Evolutionary conservation across 2,797 vertebrate species (phyloP), one percentile per base, ranked within the genome.

Genomic region (Podarcis siculus): DNA sequence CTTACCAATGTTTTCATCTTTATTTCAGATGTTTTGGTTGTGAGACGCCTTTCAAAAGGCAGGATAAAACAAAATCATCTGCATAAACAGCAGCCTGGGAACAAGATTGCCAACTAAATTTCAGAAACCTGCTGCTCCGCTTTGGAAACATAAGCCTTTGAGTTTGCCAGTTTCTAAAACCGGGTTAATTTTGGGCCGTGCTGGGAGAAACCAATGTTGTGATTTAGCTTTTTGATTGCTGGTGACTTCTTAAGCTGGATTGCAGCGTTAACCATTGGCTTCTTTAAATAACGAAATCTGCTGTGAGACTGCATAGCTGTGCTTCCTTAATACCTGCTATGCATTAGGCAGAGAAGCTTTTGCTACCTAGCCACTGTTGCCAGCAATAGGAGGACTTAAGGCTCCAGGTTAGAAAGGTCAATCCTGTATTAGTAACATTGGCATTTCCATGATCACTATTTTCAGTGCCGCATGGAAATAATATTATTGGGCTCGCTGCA

Each of bases 341-440:
- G 0, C 23, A 37, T 55, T 76, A 92, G 21, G 30, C 17, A 90
- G 55, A 91, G 93, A 90, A 87, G 4, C 0, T 1, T 30, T 42
- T 88, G 39, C 72, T 85, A 80, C 30, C 39, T 85, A 75, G 27
- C n/a, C 25, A 15, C 37, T 7, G 8, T 3, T 32, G 61, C 1
- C 93, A 58, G 78, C 78, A 45, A 77, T 9, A 67, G 83, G 58
- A 49, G 42, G 89, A 73, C 19, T 90, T 75, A 86, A 90, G 45
- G 49, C 66, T 91, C 32, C 75, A 82, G 90, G 83, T 87, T 37
- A 88, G 32, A n/a, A 42, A 86, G 88, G 85, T 89, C 85, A 95
- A 90, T 90, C 85, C 88, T 0, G 0, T 88, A 89, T 88, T 89
- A 90, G n/a, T 80, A 95, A 84, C 35, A 35, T 73, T 42, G 9